phyloP scores from a whole-genome alignment of 2,888 invertebrate species.

The Abrostola triplasia region DNA sequence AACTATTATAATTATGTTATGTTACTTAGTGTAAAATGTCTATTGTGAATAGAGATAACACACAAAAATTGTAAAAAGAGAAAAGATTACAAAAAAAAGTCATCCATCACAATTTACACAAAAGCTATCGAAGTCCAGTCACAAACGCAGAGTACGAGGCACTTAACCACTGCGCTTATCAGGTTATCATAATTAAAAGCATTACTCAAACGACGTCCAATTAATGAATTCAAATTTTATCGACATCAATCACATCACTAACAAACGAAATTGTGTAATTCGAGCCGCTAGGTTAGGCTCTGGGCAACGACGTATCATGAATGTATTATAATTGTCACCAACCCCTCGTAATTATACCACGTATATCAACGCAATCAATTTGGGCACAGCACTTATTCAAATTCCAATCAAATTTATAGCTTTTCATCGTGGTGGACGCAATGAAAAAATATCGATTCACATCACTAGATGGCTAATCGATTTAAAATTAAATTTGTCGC shows the following conservation, averaged over 20 bases:
- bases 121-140: too few species aligned
- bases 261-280: constrained; percentile 68
- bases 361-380: constrained; percentile 50
- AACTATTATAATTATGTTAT: too few species aligned
- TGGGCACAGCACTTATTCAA: constrained; percentile 45
- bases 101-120: too few species aligned
- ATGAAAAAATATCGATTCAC: constrained; percentile 34
- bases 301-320: constrained; percentile 71
- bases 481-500: constrained; percentile 53
- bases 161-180: too few species aligned
- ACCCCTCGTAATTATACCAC: constrained; percentile 38
- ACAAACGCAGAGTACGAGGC: too few species aligned
- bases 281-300: constrained; percentile 71
- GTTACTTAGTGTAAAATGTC: too few species aligned
- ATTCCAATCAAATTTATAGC: constrained; percentile 49
- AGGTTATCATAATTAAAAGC: background rate
- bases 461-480: constrained; percentile 46
- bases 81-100: too few species aligned
- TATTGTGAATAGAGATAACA: too few species aligned
- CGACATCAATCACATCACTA: constrained; percentile 62
- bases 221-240: constrained; percentile 18
- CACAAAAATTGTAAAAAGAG: too few species aligned
- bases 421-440: constrained; percentile 18
- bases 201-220: background rate
- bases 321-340: constrained; percentile 73